Evolutionary conservation across 2,888 invertebrate genomes (phyloP).

Genomic region (Agriopis leucophaearia): DNA sequence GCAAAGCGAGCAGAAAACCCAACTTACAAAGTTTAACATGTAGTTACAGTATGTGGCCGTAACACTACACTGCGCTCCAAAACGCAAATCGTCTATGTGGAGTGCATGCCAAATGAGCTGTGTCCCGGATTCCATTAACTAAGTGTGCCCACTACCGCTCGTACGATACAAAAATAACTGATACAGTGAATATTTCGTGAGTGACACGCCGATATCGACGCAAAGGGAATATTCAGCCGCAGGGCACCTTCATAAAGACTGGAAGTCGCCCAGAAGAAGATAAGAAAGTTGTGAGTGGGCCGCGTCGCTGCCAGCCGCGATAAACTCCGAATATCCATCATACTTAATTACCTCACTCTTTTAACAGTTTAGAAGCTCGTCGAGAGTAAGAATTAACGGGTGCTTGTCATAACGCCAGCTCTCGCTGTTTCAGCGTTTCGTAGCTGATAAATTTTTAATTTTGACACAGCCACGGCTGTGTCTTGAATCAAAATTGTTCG

Average conservation of each 20-base stretch:
- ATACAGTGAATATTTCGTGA: slow-evolving; percentile 43
- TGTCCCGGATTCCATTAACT: slow-evolving; percentile 37
- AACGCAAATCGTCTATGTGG: slow-evolving; percentile 47
- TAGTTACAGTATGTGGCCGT: slow-evolving; percentile 45
- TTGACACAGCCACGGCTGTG: slow-evolving; percentile 50
- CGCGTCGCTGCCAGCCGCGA: slow-evolving; percentile 71
- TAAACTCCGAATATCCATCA: slow-evolving; percentile 83
- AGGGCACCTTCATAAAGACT: slow-evolving; percentile 61
- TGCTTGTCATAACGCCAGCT: slow-evolving; percentile 70
- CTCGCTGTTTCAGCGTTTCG: slow-evolving; percentile 66
- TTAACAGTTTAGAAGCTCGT: slow-evolving; percentile 75
- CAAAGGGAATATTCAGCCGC: slow-evolving; percentile 61
- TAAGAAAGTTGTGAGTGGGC: slow-evolving; percentile 73
- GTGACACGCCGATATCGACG: slow-evolving; percentile 49
- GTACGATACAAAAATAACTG: slow-evolving; percentile 28
- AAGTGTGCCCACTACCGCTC: slow-evolving; percentile 23
- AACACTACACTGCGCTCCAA: slow-evolving; percentile 47
- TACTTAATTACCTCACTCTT: slow-evolving; percentile 82
- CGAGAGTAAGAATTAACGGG: slow-evolving; percentile 72
- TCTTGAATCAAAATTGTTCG: slow-evolving; percentile 46
- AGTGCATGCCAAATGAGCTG: slow-evolving; percentile 48
- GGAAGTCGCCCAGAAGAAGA: slow-evolving; percentile 67
- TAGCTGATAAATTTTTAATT: slow-evolving; percentile 61
- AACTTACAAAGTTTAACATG: slow-evolving; percentile 31
- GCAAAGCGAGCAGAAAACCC: slow-evolving; percentile 35